A percentile compares a stretch with the other conserved stretches of the same genome.
phyloP scores from a whole-genome alignment of 2,888 invertebrate species.

The Subacronicta megacephala region DNA sequence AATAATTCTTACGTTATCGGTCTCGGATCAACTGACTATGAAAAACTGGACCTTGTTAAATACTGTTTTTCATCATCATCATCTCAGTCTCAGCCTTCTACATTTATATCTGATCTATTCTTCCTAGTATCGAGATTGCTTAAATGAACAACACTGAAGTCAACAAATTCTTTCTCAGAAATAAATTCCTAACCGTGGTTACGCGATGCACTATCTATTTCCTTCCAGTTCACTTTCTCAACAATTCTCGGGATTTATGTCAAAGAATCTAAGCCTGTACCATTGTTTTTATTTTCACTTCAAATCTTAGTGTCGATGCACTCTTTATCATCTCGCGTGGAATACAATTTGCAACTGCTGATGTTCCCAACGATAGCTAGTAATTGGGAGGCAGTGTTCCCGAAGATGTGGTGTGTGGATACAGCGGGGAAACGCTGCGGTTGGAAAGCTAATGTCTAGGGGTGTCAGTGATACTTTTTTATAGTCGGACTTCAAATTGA shows the following conservation, averaged over 20 bases:
- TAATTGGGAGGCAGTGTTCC: slow-evolving; percentile 77
- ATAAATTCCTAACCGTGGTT: slow-evolving; percentile 16
- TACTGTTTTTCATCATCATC: no score
- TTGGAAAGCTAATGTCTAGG: slow-evolving; percentile 22
- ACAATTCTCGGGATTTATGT: slow-evolving; percentile 52
- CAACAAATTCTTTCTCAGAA: slow-evolving; percentile 12
- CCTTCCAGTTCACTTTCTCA: slow-evolving; percentile 45
- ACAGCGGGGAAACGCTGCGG: slow-evolving; percentile 40
- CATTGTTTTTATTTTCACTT: slow-evolving; percentile 71
- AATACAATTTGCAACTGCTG: slow-evolving; percentile 79
- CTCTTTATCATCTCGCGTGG: slow-evolving; percentile 69
- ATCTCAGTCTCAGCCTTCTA: no score
- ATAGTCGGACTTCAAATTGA: no score
- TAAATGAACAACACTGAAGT: background rate
- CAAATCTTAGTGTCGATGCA: slow-evolving; percentile 73
- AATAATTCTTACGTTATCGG: no score
- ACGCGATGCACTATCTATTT: slow-evolving; percentile 34
- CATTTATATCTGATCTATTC: no score
- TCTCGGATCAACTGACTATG: no score
- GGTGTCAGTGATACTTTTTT: no score
- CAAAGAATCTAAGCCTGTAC: slow-evolving; percentile 46
- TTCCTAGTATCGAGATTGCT: no score
- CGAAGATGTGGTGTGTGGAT: slow-evolving; percentile 11
- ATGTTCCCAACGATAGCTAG: slow-evolving; percentile 84
- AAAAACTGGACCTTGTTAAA: no score